phyloP scores from a whole-genome alignment of 2,888 invertebrate genomes.

The Aphodius granarius region DNA sequence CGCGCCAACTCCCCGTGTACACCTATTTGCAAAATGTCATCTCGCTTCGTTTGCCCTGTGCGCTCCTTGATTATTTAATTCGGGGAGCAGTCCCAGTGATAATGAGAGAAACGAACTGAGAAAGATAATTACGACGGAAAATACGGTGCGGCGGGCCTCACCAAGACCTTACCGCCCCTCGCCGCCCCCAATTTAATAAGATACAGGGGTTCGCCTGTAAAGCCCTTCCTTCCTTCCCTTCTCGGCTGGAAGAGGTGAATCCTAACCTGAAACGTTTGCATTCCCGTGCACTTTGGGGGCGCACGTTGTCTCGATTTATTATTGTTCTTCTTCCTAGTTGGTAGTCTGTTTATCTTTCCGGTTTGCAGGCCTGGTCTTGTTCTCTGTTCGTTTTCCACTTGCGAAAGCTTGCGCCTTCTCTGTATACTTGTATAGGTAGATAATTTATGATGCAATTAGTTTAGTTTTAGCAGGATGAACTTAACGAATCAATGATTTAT shows the following conservation, averaged over 20 bases:
- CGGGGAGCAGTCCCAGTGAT: slow-evolving; percentile 45
- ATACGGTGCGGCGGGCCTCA: slow-evolving; percentile 41
- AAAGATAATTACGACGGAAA: slow-evolving; percentile 53
- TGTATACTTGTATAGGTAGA: neutral
- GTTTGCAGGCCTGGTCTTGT: neutral
- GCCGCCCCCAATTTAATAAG: neutral
- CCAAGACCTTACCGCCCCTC: neutral
- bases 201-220: neutral
- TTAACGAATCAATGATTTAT: neutral
- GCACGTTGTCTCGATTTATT: neutral
- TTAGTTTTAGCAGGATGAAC: neutral
- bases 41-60: slow-evolving; percentile 53
- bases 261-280: neutral
- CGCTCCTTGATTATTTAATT: slow-evolving; percentile 54
- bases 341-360: neutral
- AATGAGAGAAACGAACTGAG: slow-evolving; percentile 53
- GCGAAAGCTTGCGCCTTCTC: neutral
- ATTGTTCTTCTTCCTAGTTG: neutral
- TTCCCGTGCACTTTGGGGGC: neutral
- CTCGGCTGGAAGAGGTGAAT: neutral
- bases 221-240: neutral
- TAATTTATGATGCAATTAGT: neutral
- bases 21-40: slow-evolving; percentile 51
- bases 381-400: neutral
- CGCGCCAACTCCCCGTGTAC: slow-evolving; percentile 14